Percentiles rank a stretch among this genome's conserved stretches.
phyloP scores from a whole-genome alignment of 2,113 vertebrate genomes.

The Carollia perspicillata region DNA sequence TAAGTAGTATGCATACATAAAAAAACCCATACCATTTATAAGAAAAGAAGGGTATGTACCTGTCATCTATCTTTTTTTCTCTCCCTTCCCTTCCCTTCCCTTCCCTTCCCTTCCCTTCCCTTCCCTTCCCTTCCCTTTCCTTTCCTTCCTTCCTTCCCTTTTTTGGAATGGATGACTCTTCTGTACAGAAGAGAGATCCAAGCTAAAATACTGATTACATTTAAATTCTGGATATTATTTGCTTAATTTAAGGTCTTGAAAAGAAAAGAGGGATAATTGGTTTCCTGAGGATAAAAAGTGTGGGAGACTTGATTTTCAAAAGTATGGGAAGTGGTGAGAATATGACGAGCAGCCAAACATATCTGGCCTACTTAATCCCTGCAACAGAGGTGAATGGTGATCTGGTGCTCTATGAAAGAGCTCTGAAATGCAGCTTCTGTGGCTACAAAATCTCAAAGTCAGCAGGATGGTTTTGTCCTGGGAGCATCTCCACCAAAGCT shows the following conservation, averaged over 20 bases:
- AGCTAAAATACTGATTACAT: background rate
- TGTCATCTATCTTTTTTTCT: background rate
- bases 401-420: background rate
- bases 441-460: background rate
- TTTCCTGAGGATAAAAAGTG: background rate
- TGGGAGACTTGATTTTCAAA: background rate
- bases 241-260: conserved; percentile 26
- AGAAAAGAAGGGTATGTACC: background rate
- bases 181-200: background rate
- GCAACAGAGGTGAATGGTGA: background rate
- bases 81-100: background rate
- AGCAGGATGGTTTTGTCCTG: background rate
- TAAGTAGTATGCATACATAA: background rate
- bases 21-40: background rate
- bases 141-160: background rate
- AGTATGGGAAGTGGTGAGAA: background rate
- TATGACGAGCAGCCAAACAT: too few relatives aligned
- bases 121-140: background rate
- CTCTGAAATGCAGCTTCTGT: background rate
- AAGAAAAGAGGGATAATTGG: background rate
- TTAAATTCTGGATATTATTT: background rate
- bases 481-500: background rate
- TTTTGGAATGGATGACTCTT: background rate
- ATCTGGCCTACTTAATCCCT: background rate
- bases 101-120: too few relatives aligned